These are phyloP conservation scores for Meloidogyne floridensis DNA, from an alignment of 1,140 invertebrate genomes.

Conservation along the genomic window DNA sequence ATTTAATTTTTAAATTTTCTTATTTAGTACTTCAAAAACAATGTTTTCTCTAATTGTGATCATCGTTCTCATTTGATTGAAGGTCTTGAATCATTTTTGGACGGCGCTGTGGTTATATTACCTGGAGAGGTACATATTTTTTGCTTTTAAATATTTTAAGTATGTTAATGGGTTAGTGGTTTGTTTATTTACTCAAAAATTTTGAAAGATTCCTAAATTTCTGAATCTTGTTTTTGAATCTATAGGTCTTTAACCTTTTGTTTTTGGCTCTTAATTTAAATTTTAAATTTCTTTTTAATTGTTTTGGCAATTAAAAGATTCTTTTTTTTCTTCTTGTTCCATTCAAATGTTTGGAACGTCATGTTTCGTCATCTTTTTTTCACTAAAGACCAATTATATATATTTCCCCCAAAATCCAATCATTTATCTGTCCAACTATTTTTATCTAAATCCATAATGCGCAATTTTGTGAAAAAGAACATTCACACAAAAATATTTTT, in stretches of 20 bases:
- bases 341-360: neutral
- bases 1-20: constrained; percentile 12
- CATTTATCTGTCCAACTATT: neutral
- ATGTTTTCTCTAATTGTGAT: constrained; percentile 45
- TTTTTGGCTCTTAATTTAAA: too few relatives aligned
- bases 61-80: constrained; percentile 61
- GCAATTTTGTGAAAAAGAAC: neutral
- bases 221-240: too few relatives aligned
- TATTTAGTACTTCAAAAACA: constrained; percentile 66
- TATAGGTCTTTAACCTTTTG: too few relatives aligned
- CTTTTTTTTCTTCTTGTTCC: too few relatives aligned
- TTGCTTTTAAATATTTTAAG: constrained; percentile 20
- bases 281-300: neutral
- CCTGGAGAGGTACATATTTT: constrained; percentile 64
- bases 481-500: neutral
- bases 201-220: neutral
- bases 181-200: neutral
- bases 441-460: neutral
- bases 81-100: constrained; percentile 67
- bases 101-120: constrained; percentile 67
- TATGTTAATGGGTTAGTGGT: too few relatives aligned
- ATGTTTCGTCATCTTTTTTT: neutral
- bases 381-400: neutral
- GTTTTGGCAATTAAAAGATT: neutral
- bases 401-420: neutral